phyloP scores from a whole-genome alignment of 2,797 vertebrate species.

The Halcyon leucocephala region DNA sequence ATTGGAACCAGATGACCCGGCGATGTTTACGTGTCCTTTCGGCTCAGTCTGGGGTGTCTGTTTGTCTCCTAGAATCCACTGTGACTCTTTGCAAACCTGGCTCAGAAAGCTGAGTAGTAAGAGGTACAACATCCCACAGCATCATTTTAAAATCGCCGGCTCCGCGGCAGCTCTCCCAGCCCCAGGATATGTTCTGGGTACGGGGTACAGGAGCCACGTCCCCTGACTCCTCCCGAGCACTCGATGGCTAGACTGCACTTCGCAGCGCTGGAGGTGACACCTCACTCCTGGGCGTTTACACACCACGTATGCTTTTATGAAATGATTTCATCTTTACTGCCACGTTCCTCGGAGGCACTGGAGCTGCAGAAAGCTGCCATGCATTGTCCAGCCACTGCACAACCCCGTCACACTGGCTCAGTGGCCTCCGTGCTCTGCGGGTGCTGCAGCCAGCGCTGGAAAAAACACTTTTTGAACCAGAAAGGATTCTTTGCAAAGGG shows the following conservation, averaged over 20 bases:
- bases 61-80: conserved; percentile 17
- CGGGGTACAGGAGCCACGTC: rapidly evolving
- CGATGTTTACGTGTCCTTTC: conserved; percentile 14
- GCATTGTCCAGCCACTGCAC: rapidly evolving
- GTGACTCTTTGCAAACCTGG: background rate
- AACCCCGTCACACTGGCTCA: rapidly evolving
- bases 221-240: rapidly evolving
- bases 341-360: no score
- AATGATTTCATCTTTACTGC: rapidly evolving
- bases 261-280: no score
- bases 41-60: background rate
- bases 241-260: rapidly evolving
- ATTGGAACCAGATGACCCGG: conserved; percentile 74
- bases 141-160: rapidly evolving
- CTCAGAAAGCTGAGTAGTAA: background rate
- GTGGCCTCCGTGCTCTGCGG: rapidly evolving
- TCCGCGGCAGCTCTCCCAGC: rapidly evolving
- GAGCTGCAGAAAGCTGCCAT: rapidly evolving
- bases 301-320: rapidly evolving
- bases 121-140: background rate
- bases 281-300: rapidly evolving
- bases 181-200: background rate
- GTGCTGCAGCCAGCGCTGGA: rapidly evolving
- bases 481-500: background rate
- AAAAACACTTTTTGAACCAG: background rate